These are phyloP conservation scores for Drosophila colorata DNA, from an alignment of 2,888 invertebrate genomes.

Conservation along the genomic window DNA sequence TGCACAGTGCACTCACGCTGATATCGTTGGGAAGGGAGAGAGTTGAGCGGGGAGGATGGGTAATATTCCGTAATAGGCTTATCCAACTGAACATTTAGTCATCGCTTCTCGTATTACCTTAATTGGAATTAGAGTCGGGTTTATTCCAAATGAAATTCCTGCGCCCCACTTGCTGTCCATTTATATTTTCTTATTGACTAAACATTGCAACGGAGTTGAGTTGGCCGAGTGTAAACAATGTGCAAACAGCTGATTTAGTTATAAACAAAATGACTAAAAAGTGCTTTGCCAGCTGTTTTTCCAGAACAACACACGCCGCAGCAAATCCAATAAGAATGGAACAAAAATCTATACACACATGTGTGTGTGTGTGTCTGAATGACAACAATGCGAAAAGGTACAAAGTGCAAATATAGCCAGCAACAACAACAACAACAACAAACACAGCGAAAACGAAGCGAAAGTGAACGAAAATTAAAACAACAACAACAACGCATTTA, in stretches of 20 bases:
- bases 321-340: constrained; percentile 51
- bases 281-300: constrained; percentile 66
- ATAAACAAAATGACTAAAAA: constrained; percentile 63
- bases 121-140: constrained; percentile 33
- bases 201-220: constrained; percentile 10
- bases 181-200: constrained; percentile 4
- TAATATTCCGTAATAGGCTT: constrained; percentile 18
- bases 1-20: constrained; percentile 1
- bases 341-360: constrained; percentile 40
- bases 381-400: constrained; percentile 56
- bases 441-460: constrained; percentile 61
- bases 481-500: constrained; percentile 41
- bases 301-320: constrained; percentile 25
- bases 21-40: not conserved
- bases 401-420: constrained; percentile 58
- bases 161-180: constrained; percentile 10
- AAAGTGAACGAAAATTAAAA: constrained; percentile 64
- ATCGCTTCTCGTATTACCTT: constrained; percentile 34
- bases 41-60: not conserved
- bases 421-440: constrained; percentile 33
- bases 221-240: constrained; percentile 44
- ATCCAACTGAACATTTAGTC: constrained; percentile 33
- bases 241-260: constrained; percentile 67
- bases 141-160: constrained; percentile 15
- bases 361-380: constrained; percentile 14